Conservation (phyloP, 2,113 vertebrate species). For the Columbina picui region DNA sequence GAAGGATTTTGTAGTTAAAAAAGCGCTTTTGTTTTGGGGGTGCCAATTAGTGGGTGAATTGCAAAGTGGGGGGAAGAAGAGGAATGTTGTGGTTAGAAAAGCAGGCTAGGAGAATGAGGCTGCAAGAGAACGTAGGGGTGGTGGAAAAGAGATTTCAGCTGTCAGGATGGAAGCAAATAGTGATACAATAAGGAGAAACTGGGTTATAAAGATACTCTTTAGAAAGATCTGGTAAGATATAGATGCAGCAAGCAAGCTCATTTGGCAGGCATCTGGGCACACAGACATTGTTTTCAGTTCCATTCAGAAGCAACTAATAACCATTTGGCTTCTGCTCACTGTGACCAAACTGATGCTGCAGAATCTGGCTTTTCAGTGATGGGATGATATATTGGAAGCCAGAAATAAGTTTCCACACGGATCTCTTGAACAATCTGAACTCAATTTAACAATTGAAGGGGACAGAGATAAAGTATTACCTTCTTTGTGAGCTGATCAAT, state of each 20-base stretch:
- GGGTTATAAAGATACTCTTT: background rate
- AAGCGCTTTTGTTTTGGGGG: background rate
- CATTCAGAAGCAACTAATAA: slow-evolving; percentile 24
- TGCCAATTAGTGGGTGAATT: background rate
- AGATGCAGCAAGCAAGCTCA: background rate
- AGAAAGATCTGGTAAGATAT: slow-evolving; percentile 12
- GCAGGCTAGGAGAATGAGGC: background rate
- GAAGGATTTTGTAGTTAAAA: background rate
- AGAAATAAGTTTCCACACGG: slow-evolving; percentile 45
- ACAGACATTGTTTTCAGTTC: slow-evolving; percentile 37
- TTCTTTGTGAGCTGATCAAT: slow-evolving; percentile 39
- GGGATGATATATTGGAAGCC: slow-evolving; percentile 51
- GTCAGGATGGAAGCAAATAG: background rate
- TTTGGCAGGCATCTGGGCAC: slow-evolving; percentile 26
- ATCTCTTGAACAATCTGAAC: slow-evolving; percentile 55
- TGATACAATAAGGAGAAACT: background rate
- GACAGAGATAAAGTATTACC: slow-evolving; percentile 50
- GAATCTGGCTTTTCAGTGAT: slow-evolving; percentile 31
- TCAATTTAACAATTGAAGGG: slow-evolving; percentile 57
- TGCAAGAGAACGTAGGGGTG: background rate
- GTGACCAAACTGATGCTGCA: slow-evolving; percentile 19
- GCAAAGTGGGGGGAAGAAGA: background rate
- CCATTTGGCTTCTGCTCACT: slow-evolving; percentile 41
- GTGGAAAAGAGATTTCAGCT: background rate
- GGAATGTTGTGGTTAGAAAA: background rate